phyloP scores from a whole-genome alignment of 2,888 invertebrate genomes.

The Euplagia quadripunctaria region DNA sequence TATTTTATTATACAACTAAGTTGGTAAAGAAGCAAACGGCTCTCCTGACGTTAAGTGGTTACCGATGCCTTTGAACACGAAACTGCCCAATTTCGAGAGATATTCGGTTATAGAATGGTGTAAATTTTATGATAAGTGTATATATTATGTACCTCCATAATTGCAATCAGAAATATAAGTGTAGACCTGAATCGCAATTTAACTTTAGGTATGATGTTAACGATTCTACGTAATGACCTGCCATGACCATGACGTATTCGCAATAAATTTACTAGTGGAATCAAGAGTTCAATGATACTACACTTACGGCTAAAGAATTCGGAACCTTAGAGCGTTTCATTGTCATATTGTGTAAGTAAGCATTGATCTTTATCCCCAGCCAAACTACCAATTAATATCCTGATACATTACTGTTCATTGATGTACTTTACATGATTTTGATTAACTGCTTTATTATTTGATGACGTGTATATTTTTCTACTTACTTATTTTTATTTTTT shows the following conservation, averaged over 20 bases:
- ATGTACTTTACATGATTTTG: constrained; percentile 25
- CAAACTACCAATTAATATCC: constrained; percentile 40
- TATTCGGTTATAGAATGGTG: not conserved
- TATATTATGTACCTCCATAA: not conserved
- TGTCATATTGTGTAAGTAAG: constrained; percentile 41
- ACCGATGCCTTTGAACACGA: not conserved
- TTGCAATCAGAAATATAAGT: constrained; percentile 24
- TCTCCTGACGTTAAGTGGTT: not conserved
- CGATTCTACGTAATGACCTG: constrained; percentile 48
- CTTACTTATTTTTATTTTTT: no score
- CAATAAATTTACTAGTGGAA: constrained; percentile 46
- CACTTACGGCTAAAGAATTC: constrained; percentile 49
- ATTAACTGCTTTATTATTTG: constrained; percentile 37
- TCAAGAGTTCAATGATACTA: constrained; percentile 61
- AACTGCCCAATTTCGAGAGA: not conserved
- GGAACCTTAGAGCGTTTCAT: constrained; percentile 49
- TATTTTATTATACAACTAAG: no score
- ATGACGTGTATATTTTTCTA: not conserved
- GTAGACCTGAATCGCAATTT: constrained; percentile 40
- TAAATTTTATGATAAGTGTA: not conserved
- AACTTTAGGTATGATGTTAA: constrained; percentile 49
- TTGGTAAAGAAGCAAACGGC: no score
- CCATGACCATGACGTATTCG: constrained; percentile 59
- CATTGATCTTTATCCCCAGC: constrained; percentile 39
- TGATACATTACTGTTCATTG: constrained; percentile 39